Evolutionary conservation across 2,113 vertebrate genomes (phyloP).

Genomic region (Dinomys branickii): DNA sequence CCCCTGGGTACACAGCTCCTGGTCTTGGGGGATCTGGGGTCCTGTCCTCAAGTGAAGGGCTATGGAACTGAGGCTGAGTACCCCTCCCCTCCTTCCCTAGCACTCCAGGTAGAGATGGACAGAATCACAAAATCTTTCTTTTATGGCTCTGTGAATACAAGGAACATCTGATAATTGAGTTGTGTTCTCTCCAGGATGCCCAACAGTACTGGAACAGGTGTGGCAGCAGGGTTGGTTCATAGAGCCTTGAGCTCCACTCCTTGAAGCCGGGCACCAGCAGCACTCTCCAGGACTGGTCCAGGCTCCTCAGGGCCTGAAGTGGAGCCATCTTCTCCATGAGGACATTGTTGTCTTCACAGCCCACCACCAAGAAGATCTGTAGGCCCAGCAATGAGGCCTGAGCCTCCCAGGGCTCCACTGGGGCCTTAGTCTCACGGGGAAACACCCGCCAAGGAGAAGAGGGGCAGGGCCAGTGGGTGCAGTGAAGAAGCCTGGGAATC

Average conservation of each 20-base stretch:
- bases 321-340: neutral
- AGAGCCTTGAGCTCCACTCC: neutral
- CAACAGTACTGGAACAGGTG: neutral
- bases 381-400: constrained; percentile 13
- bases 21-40: neutral
- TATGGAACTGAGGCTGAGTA: accelerated
- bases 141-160: neutral
- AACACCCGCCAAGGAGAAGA: neutral
- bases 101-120: neutral
- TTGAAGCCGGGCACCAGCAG: neutral
- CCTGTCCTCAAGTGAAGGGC: neutral
- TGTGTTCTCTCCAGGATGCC: neutral
- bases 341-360: neutral
- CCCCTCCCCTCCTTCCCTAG: accelerated
- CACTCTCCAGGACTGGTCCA: neutral
- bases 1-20: neutral
- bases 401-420: accelerated
- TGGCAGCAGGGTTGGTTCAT: neutral
- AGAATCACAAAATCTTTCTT: neutral
- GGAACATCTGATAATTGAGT: neutral
- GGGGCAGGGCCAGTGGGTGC: neutral
- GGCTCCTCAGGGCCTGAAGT: neutral
- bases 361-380: neutral
- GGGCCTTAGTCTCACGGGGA: neutral
- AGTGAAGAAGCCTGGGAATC: neutral